These are phyloP conservation scores for Petrocephalus sullivani DNA, from an alignment of 2,797 vertebrate species.

Conservation along the genomic window DNA sequence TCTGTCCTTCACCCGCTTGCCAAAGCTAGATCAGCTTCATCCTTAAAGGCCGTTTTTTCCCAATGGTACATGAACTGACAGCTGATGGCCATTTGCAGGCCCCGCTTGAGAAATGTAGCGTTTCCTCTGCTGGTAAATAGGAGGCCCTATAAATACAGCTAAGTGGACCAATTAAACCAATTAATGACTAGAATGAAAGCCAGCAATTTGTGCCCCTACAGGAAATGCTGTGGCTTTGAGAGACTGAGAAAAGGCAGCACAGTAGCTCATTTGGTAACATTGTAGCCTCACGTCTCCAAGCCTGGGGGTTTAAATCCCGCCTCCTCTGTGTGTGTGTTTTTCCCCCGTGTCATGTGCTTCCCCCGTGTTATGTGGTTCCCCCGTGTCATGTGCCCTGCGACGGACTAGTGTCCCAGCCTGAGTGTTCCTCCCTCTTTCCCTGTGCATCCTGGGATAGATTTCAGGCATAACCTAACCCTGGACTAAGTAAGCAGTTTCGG, in stretches of 20 bases:
- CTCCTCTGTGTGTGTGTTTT: not conserved
- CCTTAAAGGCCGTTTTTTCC: not conserved
- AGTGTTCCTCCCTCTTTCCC: not conserved
- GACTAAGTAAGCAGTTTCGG: not conserved
- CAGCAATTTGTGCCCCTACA: not conserved
- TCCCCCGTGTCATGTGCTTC: not conserved
- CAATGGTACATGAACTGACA: not conserved
- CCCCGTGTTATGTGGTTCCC: no score
- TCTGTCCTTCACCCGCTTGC: not conserved
- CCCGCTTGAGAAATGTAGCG: not conserved
- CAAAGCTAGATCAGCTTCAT: not conserved
- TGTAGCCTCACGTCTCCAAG: not conserved
- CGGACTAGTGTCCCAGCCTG: not conserved
- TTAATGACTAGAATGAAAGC: not conserved
- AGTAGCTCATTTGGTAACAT: not conserved
- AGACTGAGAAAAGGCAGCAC: not conserved
- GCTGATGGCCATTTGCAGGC: not conserved
- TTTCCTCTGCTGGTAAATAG: not conserved
- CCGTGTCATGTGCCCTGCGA: not conserved
- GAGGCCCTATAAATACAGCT: not conserved
- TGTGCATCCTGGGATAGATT: not conserved
- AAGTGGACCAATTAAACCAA: not conserved
- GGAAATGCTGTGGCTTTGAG: not conserved
- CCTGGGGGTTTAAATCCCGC: not conserved
- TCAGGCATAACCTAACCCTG: not conserved